Percentiles rank a stretch among this genome's conserved stretches.
These are phyloP conservation scores for Agonopterix heracliana DNA, from an alignment of 2,888 invertebrate species.

Conservation along the genomic window DNA sequence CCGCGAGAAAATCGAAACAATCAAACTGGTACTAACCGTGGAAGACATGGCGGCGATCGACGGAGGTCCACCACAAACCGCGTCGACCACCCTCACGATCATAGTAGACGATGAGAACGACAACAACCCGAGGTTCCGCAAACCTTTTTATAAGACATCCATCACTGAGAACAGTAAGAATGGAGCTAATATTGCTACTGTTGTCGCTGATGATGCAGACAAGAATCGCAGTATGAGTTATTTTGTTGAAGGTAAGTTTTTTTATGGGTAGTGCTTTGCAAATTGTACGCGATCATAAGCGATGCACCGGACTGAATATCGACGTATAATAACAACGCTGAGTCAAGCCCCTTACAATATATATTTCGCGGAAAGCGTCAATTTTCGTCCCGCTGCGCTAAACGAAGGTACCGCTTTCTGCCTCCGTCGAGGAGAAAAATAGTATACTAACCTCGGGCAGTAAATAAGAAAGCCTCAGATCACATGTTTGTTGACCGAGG, in stretches of 20 bases:
- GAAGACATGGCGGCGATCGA: constrained; percentile 90
- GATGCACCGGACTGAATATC: no score
- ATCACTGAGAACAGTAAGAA: constrained; percentile 93
- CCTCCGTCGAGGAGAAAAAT: no score
- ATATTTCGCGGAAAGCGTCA: no score
- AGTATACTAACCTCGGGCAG: no score
- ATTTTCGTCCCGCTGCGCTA: no score
- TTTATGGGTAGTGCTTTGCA: no score
- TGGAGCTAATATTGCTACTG: constrained; percentile 85
- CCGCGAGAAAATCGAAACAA: constrained; percentile 87
- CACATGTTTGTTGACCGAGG: no score
- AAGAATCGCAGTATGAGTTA: constrained; percentile 90
- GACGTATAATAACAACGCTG: no score
- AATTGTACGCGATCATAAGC: no score
- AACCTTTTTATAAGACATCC: constrained; percentile 85
- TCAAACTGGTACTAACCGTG: constrained; percentile 85
- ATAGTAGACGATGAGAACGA: constrained; percentile 91
- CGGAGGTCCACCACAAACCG: constrained; percentile 80
- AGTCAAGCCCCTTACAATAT: no score
- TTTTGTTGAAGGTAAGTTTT: constrained; percentile 78
- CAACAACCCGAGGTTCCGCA: constrained; percentile 89
- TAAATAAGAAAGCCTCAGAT: no score
- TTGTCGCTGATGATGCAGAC: constrained; percentile 91
- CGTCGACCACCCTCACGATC: constrained; percentile 83
- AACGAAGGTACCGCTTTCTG: no score